Evolutionary conservation across 64 coral and sea anemone genomes (phyloP).

Genomic region (Pocillopora verrucosa): DNA sequence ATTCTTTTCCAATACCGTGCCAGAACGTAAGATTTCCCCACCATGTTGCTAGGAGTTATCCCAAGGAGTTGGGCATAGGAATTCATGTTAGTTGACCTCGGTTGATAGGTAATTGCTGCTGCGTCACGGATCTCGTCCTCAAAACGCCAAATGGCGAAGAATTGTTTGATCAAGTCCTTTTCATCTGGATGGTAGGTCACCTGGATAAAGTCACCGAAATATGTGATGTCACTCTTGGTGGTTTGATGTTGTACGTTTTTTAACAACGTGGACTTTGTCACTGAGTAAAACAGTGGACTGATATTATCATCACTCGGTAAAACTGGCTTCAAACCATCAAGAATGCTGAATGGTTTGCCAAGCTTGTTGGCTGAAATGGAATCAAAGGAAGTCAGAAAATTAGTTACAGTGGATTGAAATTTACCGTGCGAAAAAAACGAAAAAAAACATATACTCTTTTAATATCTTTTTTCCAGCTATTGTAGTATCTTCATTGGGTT

Average conservation of each 20-base stretch:
- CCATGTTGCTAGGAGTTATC: conserved; percentile 61
- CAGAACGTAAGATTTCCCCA: conserved; percentile 43
- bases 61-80: conserved; percentile 36
- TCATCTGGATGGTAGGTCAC: conserved; percentile 40
- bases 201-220: conserved; percentile 38
- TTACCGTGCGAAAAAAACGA: background rate
- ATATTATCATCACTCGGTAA: background rate
- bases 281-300: conserved; percentile 24
- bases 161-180: conserved; percentile 33
- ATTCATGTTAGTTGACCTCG: background rate
- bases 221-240: background rate
- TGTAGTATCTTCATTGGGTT: background rate
- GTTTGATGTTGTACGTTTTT: conserved; percentile 34
- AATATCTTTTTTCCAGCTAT: background rate
- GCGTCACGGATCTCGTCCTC: conserved; percentile 43
- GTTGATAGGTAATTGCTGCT: conserved; percentile 27
- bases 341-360: conserved; percentile 46
- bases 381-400: background rate
- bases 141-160: conserved; percentile 52
- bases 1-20: conserved; percentile 56
- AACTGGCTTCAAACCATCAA: conserved; percentile 28
- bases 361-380: conserved; percentile 34
- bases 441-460: background rate
- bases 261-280: conserved; percentile 30
- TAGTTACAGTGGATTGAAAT: background rate